Evolutionary conservation across 1,140 invertebrate genomes (phyloP).

Genomic region (Brachionus rubens): DNA sequence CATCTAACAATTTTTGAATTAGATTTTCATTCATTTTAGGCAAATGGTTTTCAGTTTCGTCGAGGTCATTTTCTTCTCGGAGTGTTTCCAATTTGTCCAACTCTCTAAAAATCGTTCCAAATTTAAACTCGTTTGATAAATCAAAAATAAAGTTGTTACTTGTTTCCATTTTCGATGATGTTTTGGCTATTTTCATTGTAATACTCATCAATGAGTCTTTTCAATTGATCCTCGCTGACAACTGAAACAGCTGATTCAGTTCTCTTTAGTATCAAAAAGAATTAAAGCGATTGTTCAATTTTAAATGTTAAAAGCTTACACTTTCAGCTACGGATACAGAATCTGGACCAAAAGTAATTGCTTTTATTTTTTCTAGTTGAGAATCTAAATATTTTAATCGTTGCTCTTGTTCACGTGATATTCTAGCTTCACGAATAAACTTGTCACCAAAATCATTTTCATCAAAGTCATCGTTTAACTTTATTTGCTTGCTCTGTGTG

Average conservation of each 20-base stretch:
- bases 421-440: constrained; percentile 21
- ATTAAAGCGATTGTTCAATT: neutral
- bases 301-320: neutral
- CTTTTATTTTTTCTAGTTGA: constrained; percentile 40
- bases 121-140: neutral
- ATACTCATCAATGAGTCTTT: constrained; percentile 32
- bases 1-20: constrained; percentile 31
- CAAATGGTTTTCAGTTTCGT: neutral
- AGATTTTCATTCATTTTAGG: constrained; percentile 21
- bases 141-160: neutral
- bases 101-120: neutral
- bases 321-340: neutral
- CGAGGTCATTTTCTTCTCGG: neutral
- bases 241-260: neutral
- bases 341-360: neutral
- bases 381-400: constrained; percentile 26
- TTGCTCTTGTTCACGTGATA: constrained; percentile 6
- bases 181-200: constrained; percentile 13
- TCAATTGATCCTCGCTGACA: constrained; percentile 6
- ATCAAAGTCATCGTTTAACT: constrained; percentile 38
- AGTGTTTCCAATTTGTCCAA: constrained; percentile 8
- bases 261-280: neutral
- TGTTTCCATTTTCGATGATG: neutral
- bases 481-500: constrained; percentile 20
- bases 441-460: constrained; percentile 43